Percentiles rank a stretch among this genome's conserved stretches.
Conservation (phyloP, 2,888 invertebrate species). For the Papilio demoleus region DNA sequence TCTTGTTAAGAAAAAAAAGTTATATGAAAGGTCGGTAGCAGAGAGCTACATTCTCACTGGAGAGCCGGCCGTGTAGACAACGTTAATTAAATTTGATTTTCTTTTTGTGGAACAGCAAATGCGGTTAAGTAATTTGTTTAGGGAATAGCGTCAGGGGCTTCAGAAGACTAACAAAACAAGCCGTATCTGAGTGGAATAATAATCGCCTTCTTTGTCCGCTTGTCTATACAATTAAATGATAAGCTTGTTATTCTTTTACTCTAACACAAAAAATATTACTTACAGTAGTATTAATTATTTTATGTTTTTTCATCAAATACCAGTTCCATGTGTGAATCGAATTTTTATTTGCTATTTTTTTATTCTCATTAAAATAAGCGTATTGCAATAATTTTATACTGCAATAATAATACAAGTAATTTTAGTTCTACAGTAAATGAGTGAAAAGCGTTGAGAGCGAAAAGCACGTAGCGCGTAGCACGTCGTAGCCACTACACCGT, state of each 20-base stretch:
- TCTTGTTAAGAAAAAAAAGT: not conserved
- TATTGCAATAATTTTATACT: not conserved
- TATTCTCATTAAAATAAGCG: not conserved
- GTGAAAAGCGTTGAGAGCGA: not conserved
- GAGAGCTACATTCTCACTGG: conserved; percentile 1
- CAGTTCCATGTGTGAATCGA: too few species aligned
- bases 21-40: not conserved
- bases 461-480: conserved; percentile 6
- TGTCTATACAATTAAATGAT: conserved; percentile 70
- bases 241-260: conserved; percentile 59
- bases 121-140: conserved; percentile 78
- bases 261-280: conserved; percentile 50
- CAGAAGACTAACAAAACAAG: conserved; percentile 59
- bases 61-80: conserved; percentile 14
- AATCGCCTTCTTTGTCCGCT: conserved; percentile 58
- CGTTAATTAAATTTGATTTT: conserved; percentile 38
- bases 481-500: conserved; percentile 36
- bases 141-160: conserved; percentile 73
- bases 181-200: conserved; percentile 71
- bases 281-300: too few species aligned
- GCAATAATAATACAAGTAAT: not conserved
- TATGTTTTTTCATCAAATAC: too few species aligned
- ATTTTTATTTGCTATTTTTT: not conserved
- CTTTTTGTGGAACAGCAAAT: conserved; percentile 55
- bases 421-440: not conserved